Conservation (phyloP, 2,797 vertebrate genomes). For the Acanthurus lineatus region DNA sequence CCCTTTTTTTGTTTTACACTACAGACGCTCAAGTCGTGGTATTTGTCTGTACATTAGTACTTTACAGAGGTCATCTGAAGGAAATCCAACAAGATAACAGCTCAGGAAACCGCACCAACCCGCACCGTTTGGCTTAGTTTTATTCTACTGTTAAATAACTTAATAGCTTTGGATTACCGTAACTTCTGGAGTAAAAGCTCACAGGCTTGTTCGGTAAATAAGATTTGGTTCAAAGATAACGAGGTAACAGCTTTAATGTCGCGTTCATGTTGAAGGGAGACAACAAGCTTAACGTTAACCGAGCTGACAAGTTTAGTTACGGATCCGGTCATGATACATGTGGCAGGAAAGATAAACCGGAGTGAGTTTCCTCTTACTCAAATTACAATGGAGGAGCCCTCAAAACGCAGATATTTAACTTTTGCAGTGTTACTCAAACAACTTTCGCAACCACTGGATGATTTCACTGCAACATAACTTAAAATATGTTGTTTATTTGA, state of each 20-base stretch:
- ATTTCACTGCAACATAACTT: rapidly evolving
- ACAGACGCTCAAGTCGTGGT: background rate
- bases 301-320: background rate
- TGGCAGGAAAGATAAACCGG: background rate
- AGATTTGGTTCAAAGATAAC: background rate
- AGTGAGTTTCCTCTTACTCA: background rate
- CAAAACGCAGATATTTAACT: too few species aligned
- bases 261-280: background rate
- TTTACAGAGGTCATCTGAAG: slow-evolving; percentile 9
- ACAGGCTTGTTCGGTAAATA: background rate
- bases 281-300: background rate
- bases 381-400: background rate
- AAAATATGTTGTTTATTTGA: background rate
- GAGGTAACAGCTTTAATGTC: background rate
- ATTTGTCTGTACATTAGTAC: rapidly evolving
- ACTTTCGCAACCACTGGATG: rapidly evolving
- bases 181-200: background rate
- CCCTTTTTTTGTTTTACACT: background rate
- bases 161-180: background rate
- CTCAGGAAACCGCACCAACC: rapidly evolving
- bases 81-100: background rate
- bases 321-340: background rate
- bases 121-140: background rate
- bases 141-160: too few species aligned
- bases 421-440: rapidly evolving